Conservation (phyloP, 2,113 vertebrate species). For the Himantopus leucocephalus region DNA sequence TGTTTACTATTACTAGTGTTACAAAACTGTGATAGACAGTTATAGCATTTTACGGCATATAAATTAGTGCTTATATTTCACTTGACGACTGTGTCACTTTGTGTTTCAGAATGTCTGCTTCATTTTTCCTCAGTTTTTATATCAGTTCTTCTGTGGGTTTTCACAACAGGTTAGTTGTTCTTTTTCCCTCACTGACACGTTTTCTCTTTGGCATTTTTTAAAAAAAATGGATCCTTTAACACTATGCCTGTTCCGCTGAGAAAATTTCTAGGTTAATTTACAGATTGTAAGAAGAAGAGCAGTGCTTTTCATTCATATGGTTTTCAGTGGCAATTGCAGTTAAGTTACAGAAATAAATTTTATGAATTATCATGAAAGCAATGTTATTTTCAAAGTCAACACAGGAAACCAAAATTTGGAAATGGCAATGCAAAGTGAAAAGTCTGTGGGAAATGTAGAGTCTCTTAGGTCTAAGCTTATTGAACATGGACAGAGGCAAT, state of each 20-base stretch:
- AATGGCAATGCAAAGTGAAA: background rate
- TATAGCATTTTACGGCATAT: background rate
- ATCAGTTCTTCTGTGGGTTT: constrained; percentile 99
- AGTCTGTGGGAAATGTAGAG: background rate
- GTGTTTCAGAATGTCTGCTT: constrained; percentile 95
- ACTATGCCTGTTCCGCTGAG: background rate
- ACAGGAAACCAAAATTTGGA: background rate
- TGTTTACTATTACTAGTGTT: background rate
- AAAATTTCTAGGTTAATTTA: background rate
- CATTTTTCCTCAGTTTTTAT: constrained; percentile 99
- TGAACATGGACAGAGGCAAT: background rate
- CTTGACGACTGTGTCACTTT: background rate
- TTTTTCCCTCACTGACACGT: background rate
- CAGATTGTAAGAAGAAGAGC: background rate
- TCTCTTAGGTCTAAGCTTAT: background rate
- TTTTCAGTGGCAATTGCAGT: background rate
- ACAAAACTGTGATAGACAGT: background rate
- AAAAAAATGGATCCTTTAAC: background rate
- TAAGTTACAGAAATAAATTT: background rate
- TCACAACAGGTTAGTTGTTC: constrained; percentile 89
- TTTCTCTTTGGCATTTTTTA: background rate
- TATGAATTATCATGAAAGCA: background rate
- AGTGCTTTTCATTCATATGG: background rate
- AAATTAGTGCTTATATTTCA: background rate
- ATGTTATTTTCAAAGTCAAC: background rate